Evolutionary conservation across 2,113 vertebrate genomes (phyloP).

Genomic region (Chloropsis hardwickii): DNA sequence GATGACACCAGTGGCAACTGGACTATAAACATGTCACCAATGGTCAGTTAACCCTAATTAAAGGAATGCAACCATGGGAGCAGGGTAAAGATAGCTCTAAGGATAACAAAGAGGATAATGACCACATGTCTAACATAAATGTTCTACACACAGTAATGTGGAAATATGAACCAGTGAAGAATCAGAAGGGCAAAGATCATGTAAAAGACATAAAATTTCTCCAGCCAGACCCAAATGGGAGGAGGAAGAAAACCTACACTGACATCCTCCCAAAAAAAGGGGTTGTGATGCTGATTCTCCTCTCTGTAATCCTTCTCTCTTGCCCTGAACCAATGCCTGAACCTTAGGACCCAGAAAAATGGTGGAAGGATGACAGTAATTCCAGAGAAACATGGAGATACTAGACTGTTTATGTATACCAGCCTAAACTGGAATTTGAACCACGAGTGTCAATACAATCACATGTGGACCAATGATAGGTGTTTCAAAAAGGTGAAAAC

Average conservation of each 20-base stretch:
- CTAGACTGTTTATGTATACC: fast-evolving
- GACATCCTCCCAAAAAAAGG: fast-evolving
- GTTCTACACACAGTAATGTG: neutral
- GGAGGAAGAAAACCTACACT: neutral
- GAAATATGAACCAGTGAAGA: neutral
- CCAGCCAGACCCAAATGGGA: neutral
- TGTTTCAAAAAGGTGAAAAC: neutral
- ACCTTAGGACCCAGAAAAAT: neutral
- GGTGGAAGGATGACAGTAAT: neutral
- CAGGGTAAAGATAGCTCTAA: neutral
- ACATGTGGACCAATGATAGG: neutral
- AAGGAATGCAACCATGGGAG: neutral
- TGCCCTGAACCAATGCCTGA: neutral
- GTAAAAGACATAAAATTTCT: neutral
- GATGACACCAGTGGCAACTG: neutral
- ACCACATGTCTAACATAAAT: neutral
- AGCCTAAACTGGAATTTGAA: neutral
- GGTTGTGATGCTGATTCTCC: neutral
- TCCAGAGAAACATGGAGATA: neutral
- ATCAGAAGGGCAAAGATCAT: neutral
- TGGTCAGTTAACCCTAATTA: neutral
- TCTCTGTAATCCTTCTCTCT: neutral
- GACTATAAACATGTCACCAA: neutral
- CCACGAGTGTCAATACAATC: neutral
- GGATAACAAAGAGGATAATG: neutral